Evolutionary conservation across 2,113 vertebrate species (phyloP).

Genomic region (Prionailurus bengalensis): DNA sequence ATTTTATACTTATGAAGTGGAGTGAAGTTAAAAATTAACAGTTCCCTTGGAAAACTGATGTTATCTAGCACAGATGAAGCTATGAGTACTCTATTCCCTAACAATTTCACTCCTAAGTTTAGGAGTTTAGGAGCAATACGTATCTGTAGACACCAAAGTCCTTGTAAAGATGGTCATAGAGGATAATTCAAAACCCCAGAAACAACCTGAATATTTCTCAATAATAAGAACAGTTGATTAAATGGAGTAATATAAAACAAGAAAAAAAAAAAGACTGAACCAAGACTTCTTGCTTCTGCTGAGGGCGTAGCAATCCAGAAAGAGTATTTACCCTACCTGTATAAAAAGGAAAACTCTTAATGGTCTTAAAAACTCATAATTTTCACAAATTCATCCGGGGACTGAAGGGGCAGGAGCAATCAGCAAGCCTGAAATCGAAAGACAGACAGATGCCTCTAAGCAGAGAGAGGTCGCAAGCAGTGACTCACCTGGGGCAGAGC

Average conservation of each 20-base stretch:
- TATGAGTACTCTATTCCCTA: not conserved
- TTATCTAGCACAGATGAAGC: not conserved
- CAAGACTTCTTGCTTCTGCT: not conserved
- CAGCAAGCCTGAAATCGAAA: not conserved
- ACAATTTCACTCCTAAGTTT: not conserved
- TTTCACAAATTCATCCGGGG: not conserved
- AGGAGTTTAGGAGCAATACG: not conserved
- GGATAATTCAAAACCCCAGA: not conserved
- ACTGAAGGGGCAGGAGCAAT: not conserved
- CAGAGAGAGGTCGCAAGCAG: not conserved
- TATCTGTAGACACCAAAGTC: not conserved
- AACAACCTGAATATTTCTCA: not conserved
- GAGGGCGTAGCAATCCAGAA: not conserved
- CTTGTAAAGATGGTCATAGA: not conserved
- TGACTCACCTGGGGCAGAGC: not conserved
- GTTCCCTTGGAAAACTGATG: not conserved
- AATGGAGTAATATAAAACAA: too few species aligned
- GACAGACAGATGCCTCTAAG: not conserved
- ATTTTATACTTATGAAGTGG: not conserved
- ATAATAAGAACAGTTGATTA: not conserved
- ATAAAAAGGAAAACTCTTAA: not conserved
- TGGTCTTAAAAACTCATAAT: not conserved
- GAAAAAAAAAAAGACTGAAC: not conserved
- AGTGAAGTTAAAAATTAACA: not conserved
- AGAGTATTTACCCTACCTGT: not conserved